These are phyloP conservation scores for Alauda arvensis DNA, from an alignment of 2,797 vertebrate genomes.

Conservation along the genomic window DNA sequence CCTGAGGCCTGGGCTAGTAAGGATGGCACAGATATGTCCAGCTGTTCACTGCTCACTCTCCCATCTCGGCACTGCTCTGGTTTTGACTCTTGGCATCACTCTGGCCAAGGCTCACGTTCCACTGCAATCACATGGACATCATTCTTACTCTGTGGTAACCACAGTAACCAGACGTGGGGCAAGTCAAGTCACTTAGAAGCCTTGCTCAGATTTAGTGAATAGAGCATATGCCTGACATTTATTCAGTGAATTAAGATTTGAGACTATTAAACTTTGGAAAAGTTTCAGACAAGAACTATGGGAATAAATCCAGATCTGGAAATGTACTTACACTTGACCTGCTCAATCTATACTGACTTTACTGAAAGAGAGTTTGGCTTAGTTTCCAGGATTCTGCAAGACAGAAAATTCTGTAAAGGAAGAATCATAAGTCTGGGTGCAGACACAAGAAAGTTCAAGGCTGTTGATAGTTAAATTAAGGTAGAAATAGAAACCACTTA, in stretches of 20 bases:
- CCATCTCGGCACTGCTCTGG: background rate
- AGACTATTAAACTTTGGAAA: background rate
- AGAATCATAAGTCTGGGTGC: background rate
- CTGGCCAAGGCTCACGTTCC: background rate
- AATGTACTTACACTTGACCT: background rate
- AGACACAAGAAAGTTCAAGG: background rate
- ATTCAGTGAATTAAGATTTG: background rate
- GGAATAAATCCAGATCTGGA: background rate
- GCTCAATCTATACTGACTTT: background rate
- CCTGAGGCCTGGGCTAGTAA: background rate
- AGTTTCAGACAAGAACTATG: background rate
- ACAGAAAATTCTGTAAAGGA: background rate
- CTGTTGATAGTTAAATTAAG: background rate
- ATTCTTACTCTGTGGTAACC: background rate
- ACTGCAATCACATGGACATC: background rate
- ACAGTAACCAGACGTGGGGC: background rate
- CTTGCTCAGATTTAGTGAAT: background rate
- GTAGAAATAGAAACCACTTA: background rate
- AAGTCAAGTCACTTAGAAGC: background rate
- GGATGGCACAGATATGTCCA: background rate
- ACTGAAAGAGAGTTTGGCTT: background rate
- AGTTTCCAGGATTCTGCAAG: background rate
- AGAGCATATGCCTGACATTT: background rate
- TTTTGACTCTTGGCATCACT: background rate
- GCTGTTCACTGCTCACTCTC: background rate